These are phyloP conservation scores for Drosophila takahashii DNA, from an alignment of 1,140 invertebrate genomes.

Conservation along the genomic window DNA sequence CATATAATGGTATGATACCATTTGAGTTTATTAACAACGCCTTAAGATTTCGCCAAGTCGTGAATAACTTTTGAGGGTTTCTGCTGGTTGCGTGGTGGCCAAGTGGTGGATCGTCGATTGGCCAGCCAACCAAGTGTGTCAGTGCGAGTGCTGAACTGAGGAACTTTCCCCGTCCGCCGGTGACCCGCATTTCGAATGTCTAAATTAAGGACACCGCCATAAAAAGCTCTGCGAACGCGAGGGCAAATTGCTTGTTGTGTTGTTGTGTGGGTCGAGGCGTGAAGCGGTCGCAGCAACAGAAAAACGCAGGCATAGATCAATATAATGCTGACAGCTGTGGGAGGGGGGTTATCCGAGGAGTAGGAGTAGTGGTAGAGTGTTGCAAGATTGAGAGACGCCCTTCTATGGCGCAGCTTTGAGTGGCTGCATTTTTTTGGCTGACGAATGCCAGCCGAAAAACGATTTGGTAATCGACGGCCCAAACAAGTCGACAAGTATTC, in stretches of 20 bases:
- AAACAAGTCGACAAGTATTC: conserved; percentile 48
- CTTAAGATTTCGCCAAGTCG: neutral
- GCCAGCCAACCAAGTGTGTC: conserved; percentile 49
- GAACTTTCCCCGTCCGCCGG: conserved; percentile 48
- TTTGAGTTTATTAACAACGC: neutral
- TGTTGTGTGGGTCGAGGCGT: conserved; percentile 70
- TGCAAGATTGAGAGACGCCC: conserved; percentile 55
- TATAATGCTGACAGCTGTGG: conserved; percentile 65
- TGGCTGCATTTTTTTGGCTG: conserved; percentile 58
- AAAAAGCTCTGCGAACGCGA: conserved; percentile 63
- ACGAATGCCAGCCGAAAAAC: conserved; percentile 69
- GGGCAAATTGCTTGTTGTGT: conserved; percentile 34
- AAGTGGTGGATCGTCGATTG: conserved; percentile 38
- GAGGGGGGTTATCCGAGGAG: neutral
- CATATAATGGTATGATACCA: neutral
- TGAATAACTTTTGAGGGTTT: conserved; percentile 3
- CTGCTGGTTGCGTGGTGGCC: conserved; percentile 8
- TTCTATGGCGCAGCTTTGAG: conserved; percentile 41
- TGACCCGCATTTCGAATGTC: conserved; percentile 78
- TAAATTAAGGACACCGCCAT: conserved; percentile 81
- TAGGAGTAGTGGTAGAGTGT: conserved; percentile 9
- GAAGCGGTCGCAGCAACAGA: conserved; percentile 41
- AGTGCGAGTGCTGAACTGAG: conserved; percentile 16
- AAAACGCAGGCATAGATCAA: conserved; percentile 74
- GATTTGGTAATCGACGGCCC: conserved; percentile 63